A percentile compares a stretch with the other conserved stretches of the same genome.
phyloP scores from a whole-genome alignment of 1,140 invertebrate species.

The Zophobas morio region DNA sequence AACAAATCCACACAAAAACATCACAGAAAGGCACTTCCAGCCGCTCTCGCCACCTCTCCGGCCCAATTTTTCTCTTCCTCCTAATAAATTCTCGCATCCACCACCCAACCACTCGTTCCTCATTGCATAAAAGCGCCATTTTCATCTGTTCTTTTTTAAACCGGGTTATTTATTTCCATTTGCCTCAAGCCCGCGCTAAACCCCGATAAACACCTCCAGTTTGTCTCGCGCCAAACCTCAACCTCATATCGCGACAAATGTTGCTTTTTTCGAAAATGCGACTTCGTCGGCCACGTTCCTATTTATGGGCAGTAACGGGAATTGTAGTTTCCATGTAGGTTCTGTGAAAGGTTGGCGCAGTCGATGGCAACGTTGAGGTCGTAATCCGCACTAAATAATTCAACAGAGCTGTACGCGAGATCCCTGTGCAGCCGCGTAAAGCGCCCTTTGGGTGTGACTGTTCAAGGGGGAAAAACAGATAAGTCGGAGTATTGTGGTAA shows the following conservation, averaged over 20 bases:
- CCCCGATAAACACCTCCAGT: neutral
- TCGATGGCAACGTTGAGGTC: slow-evolving; percentile 31
- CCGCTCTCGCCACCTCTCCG: no score
- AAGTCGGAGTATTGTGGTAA: neutral
- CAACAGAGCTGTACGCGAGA: slow-evolving; percentile 38
- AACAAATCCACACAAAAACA: no score
- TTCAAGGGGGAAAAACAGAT: slow-evolving; percentile 31
- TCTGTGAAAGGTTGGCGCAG: slow-evolving; percentile 31
- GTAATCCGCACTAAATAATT: slow-evolving; percentile 39
- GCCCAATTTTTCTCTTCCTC: no score
- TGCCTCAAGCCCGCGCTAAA: neutral
- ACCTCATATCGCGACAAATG: neutral
- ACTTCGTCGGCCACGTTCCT: slow-evolving; percentile 1
- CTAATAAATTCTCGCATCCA: no score
- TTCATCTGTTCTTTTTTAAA: neutral
- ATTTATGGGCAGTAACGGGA: slow-evolving; percentile 18
- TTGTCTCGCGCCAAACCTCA: neutral
- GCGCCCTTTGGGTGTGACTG: slow-evolving; percentile 23
- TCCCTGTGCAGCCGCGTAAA: slow-evolving; percentile 30
- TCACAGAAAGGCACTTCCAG: no score
- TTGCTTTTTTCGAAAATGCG: neutral
- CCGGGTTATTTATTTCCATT: neutral
- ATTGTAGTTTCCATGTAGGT: slow-evolving; percentile 9
- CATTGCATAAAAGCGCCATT: neutral
- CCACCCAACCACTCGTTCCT: neutral